These are phyloP conservation scores for Hyppa rectilinea DNA, from an alignment of 2,888 invertebrate species.

Conservation along the genomic window DNA sequence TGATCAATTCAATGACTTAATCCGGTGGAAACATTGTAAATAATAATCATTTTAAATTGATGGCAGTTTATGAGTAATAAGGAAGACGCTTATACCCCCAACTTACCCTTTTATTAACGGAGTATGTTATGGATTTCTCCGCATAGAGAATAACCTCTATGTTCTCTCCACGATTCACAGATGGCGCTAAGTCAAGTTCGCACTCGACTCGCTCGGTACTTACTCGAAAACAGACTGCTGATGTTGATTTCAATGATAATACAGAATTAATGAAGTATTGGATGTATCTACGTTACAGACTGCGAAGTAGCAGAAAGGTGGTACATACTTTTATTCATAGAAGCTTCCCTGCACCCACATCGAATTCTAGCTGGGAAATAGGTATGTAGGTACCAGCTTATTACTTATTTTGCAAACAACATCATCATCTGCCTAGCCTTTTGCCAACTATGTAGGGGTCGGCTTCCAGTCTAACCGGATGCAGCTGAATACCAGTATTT, in stretches of 20 bases:
- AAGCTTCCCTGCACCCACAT: neutral
- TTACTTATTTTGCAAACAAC: conserved; percentile 1
- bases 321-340: neutral
- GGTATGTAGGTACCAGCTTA: too few relatives aligned
- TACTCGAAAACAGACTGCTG: neutral
- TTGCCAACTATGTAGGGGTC: too few relatives aligned
- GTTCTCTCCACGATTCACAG: conserved; percentile 1
- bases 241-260: conserved; percentile 10
- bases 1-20: neutral
- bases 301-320: neutral
- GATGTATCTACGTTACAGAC: neutral
- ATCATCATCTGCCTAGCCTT: too few relatives aligned
- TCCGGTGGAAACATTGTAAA: neutral
- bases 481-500: too few relatives aligned
- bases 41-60: too few relatives aligned
- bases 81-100: neutral
- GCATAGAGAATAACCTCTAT: neutral
- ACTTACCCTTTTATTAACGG: neutral
- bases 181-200: conserved; percentile 27
- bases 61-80: neutral
- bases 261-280: neutral
- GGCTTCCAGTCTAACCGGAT: too few relatives aligned
- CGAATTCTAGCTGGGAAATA: neutral
- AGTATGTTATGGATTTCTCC: neutral
- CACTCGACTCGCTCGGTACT: neutral